Base-by-base conservation (phyloP, 1,140 invertebrate species). In the fruit fly (Drosophila melanogaster) region DNA sequence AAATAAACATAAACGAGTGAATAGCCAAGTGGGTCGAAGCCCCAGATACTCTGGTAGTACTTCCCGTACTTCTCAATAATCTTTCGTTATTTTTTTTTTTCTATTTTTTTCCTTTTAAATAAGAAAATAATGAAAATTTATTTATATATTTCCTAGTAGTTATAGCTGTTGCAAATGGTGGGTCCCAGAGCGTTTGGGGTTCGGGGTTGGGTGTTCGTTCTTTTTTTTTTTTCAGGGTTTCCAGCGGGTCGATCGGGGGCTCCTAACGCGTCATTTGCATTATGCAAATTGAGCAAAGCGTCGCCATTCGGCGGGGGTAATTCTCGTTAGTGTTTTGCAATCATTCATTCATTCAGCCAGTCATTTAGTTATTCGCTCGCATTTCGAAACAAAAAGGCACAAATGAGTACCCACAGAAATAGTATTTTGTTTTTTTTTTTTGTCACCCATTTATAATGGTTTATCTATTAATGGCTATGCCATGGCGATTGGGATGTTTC, bases 251-350 rank as follows among this genome's bases (percentile, higher is more conserved):
- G 6, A 7, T 26, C 26, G n/a, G 24, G 35, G 60, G 62, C 43
- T 60, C 50, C 60, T 55, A 30, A 30, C 26, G 74, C 56, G 51
- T 59, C 49, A 77, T 77, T 77, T 56, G 72, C 61, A 76, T 72
- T 61, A 81, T 72, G 65, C 56, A 81, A 81, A 76, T 65, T 19
- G 40, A 40, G 55, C 46, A 22, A 37, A 15, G 10, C 26, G 64
- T 59, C 64, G 64, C 59, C 60, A 65, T 44, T 51, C 10, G 46
- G n/a, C n/a, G n/a, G n/a, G n/a, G 15, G 64, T 35, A 56, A 33
- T 56, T 30, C 40, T 77, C 47, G 49, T 30, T 40, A 30, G 37
- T 35, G 11, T 51, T 44, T 55, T 17, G 59, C 59, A 51, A 58
- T 40, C 53, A 74, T 22, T 54, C 51, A 46, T 35, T 14, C 22